Evolutionary conservation across 2,113 vertebrate genomes (phyloP).

Genomic region (Jaculus jaculus): DNA sequence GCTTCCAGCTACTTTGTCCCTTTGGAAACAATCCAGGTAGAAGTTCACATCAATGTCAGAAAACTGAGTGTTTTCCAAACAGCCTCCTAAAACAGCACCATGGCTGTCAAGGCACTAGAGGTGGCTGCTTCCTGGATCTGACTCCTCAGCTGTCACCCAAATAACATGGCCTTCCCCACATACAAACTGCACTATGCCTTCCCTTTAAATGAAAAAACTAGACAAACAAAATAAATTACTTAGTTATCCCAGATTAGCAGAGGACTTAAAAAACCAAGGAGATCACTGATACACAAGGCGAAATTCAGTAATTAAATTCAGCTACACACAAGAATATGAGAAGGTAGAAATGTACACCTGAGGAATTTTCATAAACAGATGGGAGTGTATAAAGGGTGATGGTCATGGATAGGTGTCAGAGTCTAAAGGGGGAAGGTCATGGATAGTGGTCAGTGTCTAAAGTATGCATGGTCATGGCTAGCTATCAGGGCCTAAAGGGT

Average conservation of each 20-base stretch:
- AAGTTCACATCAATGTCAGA: conserved; percentile 48
- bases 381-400: conserved; percentile 66
- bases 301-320: conserved; percentile 70
- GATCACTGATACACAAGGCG: conserved; percentile 73
- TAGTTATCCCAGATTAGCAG: conserved; percentile 66
- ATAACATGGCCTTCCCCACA: conserved; percentile 22
- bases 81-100: background rate
- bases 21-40: conserved; percentile 26
- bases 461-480: too few species aligned
- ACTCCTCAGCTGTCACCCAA: conserved; percentile 31
- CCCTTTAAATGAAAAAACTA: conserved; percentile 76
- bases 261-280: conserved; percentile 74
- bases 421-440: too few species aligned
- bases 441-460: too few species aligned
- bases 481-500: too few species aligned
- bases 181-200: conserved; percentile 51
- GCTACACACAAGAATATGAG: conserved; percentile 78
- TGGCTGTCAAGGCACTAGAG: accelerated
- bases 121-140: background rate
- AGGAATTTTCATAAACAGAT: conserved; percentile 60
- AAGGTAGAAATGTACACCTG: conserved; percentile 65
- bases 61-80: conserved; percentile 4
- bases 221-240: conserved; percentile 74
- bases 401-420: conserved; percentile 66
- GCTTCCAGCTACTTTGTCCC: background rate